Percentiles rank a stretch among this genome's conserved stretches.
phyloP scores from a whole-genome alignment of 92 coral and sea anemone species.

The Palythoa grandis region DNA sequence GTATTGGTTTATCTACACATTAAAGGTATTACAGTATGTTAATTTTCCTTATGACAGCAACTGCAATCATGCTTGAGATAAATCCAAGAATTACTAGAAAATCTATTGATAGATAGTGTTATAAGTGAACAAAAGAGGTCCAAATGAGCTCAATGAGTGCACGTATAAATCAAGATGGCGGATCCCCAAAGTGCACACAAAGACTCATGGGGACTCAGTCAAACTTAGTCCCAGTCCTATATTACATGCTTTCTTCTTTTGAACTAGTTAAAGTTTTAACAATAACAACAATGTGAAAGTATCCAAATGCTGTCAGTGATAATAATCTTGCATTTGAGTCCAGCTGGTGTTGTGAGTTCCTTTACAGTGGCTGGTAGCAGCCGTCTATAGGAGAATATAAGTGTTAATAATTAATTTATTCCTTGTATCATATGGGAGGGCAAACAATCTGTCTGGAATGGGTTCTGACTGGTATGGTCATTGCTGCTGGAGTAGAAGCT shows the following conservation, averaged over 20 bases:
- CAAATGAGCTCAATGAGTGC: too few relatives aligned
- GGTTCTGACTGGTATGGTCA: slow-evolving; percentile 2
- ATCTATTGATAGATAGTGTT: too few relatives aligned
- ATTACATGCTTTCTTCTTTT: slow-evolving; percentile 2
- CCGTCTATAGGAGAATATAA: neutral
- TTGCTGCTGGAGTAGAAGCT: neutral
- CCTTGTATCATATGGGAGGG: neutral
- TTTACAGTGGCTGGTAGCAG: neutral
- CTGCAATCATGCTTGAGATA: too few relatives aligned
- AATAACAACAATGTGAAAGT: neutral
- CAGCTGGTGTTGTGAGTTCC: neutral
- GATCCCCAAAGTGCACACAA: too few relatives aligned
- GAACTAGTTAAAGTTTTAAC: neutral
- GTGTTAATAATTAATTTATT: neutral
- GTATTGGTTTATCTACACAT: slow-evolving; percentile 65
- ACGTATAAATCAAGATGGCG: too few relatives aligned
- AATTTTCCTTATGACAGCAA: too few relatives aligned
- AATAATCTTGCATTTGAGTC: slow-evolving; percentile 9
- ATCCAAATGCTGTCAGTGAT: slow-evolving; percentile 9
- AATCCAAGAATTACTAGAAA: too few relatives aligned
- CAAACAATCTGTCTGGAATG: slow-evolving; percentile 1
- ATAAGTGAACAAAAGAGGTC: too few relatives aligned
- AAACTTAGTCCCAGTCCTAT: too few relatives aligned
- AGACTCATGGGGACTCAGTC: too few relatives aligned
- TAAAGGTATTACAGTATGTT: slow-evolving; percentile 54